Base-by-base conservation (phyloP, 2,797 vertebrate species). In the Tapirus indicus region DNA sequence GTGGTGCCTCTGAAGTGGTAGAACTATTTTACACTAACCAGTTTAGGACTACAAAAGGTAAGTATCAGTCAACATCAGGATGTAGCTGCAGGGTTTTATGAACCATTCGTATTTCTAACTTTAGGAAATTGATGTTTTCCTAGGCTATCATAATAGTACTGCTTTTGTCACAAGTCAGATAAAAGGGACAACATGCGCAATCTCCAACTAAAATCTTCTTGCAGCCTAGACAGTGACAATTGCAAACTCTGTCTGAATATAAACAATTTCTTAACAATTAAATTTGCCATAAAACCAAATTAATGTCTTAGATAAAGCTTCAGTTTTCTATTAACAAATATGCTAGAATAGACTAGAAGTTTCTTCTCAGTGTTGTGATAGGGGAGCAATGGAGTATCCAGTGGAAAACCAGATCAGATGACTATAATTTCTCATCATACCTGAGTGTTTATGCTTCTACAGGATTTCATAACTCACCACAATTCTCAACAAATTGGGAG, bases 121-220 rank as follows among this genome's bases (percentile, higher is more conserved):
- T 97, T 47, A 97, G 95, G 95, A 98, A 98, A 97, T 9, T 4
- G 68, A 58, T 77, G 38, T 95, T 97, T 98, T 97, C 95, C 77
- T 62, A 97, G 79, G 94, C 93, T 93, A 75, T 32, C 32, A 68
- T 86, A 98, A 95, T 49, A 97, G 78, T 79, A 44, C 62, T 96
- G 90, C 94, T 93, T 98, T 97, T 97, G 88, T 69, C 82, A 82
- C 94, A 95, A 93, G 90, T 17, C 80, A 96, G 97, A 95, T 94
- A 82, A 93, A 97, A 98, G 4, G 98, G 98, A 98, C 98, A 98
- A 98, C 62, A 17, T 95, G 97, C 94, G 82, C 95, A 98, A 97
- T 96, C 96, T 96, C 97, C 98, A 98, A 98, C 93, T 69, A 0
- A 97, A 98, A 97, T 93, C 97, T 84, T 92, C 72, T 85, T 82